Percentiles rank a stretch among this genome's conserved stretches.
Evolutionary conservation across 2,797 vertebrate genomes (phyloP).

Genomic region (Sebastiscus tertius): DNA sequence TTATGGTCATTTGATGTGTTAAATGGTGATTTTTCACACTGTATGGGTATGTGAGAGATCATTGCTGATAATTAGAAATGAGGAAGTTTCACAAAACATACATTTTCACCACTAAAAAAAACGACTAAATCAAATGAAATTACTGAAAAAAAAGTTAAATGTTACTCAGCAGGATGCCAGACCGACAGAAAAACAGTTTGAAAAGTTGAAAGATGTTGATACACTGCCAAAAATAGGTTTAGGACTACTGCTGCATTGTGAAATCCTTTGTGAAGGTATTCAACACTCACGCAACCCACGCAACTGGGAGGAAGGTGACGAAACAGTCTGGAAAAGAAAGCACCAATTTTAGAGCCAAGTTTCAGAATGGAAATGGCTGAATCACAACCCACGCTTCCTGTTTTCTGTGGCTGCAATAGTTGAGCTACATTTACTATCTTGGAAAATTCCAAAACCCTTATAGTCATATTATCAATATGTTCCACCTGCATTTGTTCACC

Average conservation of each 20-base stretch:
- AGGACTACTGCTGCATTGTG: neutral
- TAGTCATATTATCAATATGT: slow-evolving; percentile 8
- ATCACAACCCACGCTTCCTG: slow-evolving; percentile 75
- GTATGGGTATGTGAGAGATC: neutral
- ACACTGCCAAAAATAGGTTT: neutral
- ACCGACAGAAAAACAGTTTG: neutral
- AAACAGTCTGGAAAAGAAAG: slow-evolving; percentile 52
- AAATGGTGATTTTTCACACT: neutral
- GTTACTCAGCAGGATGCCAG: neutral
- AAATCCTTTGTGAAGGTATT: slow-evolving; percentile 26
- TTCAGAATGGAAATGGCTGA: slow-evolving; percentile 70
- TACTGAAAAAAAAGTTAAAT: neutral
- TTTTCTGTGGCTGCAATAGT: slow-evolving; percentile 50
- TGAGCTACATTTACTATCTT: slow-evolving; percentile 15
- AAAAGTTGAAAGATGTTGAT: neutral
- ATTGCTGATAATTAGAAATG: neutral
- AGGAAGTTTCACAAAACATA: neutral
- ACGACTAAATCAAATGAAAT: neutral
- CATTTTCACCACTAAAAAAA: neutral
- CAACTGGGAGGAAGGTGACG: slow-evolving; percentile 52
- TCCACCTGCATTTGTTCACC: neutral
- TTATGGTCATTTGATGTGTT: neutral
- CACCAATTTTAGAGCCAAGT: slow-evolving; percentile 63
- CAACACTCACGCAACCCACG: neutral
- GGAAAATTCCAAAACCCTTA: slow-evolving; percentile 19